Percentiles rank a stretch among this genome's conserved stretches.
Evolutionary conservation across 2,797 vertebrate species (phyloP).

Genomic region (Epinephelus awoara): DNA sequence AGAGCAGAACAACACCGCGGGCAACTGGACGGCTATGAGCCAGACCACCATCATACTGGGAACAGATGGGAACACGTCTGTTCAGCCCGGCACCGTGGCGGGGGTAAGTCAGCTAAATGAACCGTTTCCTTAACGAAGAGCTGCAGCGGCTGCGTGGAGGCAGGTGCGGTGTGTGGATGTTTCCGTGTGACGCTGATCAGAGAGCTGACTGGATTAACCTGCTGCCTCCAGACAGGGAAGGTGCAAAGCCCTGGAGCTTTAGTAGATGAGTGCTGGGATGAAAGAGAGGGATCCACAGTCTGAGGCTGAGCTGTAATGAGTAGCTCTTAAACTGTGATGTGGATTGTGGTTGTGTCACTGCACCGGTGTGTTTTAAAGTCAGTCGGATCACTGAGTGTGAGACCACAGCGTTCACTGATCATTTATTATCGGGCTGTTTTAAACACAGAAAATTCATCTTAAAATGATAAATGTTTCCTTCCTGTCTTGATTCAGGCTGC

Average conservation of each 20-base stretch:
- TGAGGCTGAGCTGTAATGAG: constrained; percentile 1
- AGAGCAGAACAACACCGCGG: constrained; percentile 90
- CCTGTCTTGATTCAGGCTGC: too few species aligned
- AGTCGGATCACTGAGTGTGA: not conserved
- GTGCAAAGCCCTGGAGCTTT: constrained; percentile 16
- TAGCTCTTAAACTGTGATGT: not conserved
- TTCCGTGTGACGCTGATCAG: constrained; percentile 15
- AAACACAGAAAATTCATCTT: too few species aligned
- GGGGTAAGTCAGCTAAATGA: constrained; percentile 86
- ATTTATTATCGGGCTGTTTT: too few species aligned
- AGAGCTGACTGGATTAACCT: constrained; percentile 42
- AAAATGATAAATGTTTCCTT: too few species aligned
- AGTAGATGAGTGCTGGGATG: constrained; percentile 16
- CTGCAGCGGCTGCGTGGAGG: constrained; percentile 9
- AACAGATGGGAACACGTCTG: constrained; percentile 94
- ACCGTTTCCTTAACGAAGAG: constrained; percentile 54
- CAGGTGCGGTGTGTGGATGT: constrained; percentile 41
- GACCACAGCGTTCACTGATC: too few species aligned
- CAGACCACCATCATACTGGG: constrained; percentile 96
- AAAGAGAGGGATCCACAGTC: not conserved
- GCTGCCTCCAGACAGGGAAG: constrained; percentile 27
- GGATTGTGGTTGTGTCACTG: not conserved
- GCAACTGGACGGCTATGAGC: constrained; percentile 93
- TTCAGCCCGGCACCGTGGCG: constrained; percentile 87
- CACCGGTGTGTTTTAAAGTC: not conserved